A percentile compares a stretch with the other conserved stretches of the same genome.
Evolutionary conservation across 2,797 vertebrate species (phyloP).

Genomic region (Hemibagrus guttatus): DNA sequence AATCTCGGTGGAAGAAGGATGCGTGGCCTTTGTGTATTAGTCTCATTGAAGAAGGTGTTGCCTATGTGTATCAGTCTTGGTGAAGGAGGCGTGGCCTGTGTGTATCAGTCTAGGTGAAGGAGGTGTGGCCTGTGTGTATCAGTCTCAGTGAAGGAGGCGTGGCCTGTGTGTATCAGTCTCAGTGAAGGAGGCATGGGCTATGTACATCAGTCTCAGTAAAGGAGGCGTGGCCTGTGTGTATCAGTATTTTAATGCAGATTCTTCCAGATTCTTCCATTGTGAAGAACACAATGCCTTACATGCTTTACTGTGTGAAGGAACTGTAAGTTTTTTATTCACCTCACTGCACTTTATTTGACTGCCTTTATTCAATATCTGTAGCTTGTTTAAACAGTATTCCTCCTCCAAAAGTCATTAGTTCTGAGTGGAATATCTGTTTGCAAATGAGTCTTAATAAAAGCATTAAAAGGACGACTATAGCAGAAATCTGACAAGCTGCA

Average conservation of each 20-base stretch:
- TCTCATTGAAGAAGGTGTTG: not conserved
- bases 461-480: constrained; percentile 44
- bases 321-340: constrained; percentile 25
- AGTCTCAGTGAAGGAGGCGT: not conserved
- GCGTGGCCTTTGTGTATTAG: not conserved
- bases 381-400: constrained; percentile 45
- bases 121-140: not conserved
- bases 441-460: constrained; percentile 48
- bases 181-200: not conserved
- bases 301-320: not conserved
- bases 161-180: not conserved
- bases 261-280: too few relatives aligned
- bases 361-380: constrained; percentile 10
- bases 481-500: constrained; percentile 58
- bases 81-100: not conserved
- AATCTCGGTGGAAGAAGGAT: not conserved
- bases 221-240: not conserved
- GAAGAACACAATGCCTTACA: not conserved
- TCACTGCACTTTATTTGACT: constrained; percentile 30
- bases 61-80: not conserved
- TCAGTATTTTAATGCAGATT: too few relatives aligned
- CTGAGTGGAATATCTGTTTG: constrained; percentile 51
- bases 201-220: not conserved
- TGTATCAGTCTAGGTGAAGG: not conserved
- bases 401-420: constrained; percentile 47